Base-by-base conservation (phyloP, 2,888 invertebrate genomes). In the Melipona beecheii region DNA sequence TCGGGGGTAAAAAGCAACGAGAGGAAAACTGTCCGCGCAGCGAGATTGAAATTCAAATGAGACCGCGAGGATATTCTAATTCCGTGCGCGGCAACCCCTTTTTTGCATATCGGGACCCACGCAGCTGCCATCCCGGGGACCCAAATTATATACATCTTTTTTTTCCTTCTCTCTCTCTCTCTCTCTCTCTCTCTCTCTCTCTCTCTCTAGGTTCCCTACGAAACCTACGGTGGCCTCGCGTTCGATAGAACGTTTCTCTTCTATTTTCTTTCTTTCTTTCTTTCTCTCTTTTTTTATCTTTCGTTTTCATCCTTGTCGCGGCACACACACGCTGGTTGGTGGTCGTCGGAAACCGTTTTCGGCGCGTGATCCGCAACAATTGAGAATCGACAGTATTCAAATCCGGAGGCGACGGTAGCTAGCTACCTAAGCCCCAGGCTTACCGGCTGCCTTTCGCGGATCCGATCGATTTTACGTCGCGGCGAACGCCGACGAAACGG, bases 51-150 rank as follows among this genome's bases (percentile, higher is more conserved):
- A 94, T 94, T 94, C 94, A 94, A 94, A 94, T 94, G 94, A 94
- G 94, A 94, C 94, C 94, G 92, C 94, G 94, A 94, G 94, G 93
- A 94, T 94, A 94, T 94, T 94, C 93, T 94, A 94, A 94, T 94
- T 94, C 93, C 91, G 91, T 89, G 91, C 89, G 86, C 89, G 86
- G 91, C 91, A 91, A 93, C 93, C 94, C 94, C 93, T 94, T 93
- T 93, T 93, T 93, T 93, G 93, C 92, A 93, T 93, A 92, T 92
- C 89, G 91, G 91, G 92, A 89, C 92, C 93, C 93, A 93, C 94
- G 93, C 94, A 94, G 94, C 94, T 94, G 94, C 91, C 88, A 87
- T 81, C 56, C 69, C 91, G 86, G 90, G 90, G 90, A 86, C 91
- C 92, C 92, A 92, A 93, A 93, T 93, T 93, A 91, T 92, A 90